Base-by-base conservation (phyloP, 2,113 vertebrate species). In the Hystrix brachyura region DNA sequence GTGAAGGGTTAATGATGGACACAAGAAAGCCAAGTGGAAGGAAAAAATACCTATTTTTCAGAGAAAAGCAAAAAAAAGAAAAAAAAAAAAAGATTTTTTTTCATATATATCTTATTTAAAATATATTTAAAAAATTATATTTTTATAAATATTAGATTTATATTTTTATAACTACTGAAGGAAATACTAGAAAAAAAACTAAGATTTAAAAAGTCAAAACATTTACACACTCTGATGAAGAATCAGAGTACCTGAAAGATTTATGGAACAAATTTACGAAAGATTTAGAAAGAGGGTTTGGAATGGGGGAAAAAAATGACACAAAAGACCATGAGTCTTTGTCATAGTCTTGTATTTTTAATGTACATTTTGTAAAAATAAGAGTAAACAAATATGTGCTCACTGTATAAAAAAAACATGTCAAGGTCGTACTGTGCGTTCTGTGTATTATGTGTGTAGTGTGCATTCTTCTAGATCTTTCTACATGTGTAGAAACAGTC, bases 341-440 rank as follows among this genome's bases (percentile, higher is more conserved):
- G 69, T 67, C 10, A 71, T 43, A 80, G 14, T 23, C 46, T 87
- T 62, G 12, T 62, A n/a, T 86, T 80, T 94, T 84, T 79, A 87
- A 87, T 7, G 32, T 76, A 80, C 48, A 27, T 60, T 91, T 86
- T n/a, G 51, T 57, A 95, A 87, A 85, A 87, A 55, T 79, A 80
- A 79, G 67, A 86, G 57, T 91, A 64, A 94, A 65, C 48, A 93
- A 46, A 55, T 67, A 59, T 18, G 25, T n/a, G 29, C 69, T 71
- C 53, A 90, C 38, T 72, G n/a, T 34, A 85, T 17, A 34, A 34
- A 65, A 38, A 9, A 90, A 90, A 59, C 57, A 12, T 6, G 57
- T 88, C 51, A 88, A 65, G 82, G 43, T 64, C 51, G 60, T 29
- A 51, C 7, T 46, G 29, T 32, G 17, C 6, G 14, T 78, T 78